Evolutionary conservation across 2,113 vertebrate species (phyloP).

Genomic region (Rhabdomys dilectus): DNA sequence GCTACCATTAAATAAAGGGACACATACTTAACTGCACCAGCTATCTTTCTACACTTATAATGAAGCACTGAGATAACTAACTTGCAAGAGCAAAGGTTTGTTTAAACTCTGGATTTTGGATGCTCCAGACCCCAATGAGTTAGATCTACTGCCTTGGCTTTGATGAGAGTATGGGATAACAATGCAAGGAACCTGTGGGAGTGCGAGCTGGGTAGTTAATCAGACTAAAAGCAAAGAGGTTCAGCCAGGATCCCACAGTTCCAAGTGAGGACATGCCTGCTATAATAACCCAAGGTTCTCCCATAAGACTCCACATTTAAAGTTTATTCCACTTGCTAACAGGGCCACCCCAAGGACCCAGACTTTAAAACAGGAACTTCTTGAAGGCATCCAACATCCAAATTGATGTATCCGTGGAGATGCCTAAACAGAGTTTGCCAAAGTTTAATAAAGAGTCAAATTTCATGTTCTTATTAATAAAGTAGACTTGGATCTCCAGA

Average conservation of each 20-base stretch:
- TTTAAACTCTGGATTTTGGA: neutral
- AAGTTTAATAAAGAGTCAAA: neutral
- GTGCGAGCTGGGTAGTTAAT: neutral
- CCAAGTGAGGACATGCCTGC: neutral
- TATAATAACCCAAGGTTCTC: neutral
- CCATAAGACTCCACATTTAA: neutral
- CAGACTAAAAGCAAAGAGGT: neutral
- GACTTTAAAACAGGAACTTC: neutral
- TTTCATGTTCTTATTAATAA: neutral
- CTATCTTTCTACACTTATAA: neutral
- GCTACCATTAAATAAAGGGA: neutral
- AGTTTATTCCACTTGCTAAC: neutral
- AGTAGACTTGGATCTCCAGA: neutral
- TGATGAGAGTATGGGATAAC: too few species aligned
- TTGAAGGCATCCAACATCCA: neutral
- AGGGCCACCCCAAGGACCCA: neutral
- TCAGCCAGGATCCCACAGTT: neutral
- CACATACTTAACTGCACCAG: neutral
- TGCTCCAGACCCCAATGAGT: neutral
- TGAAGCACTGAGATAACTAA: neutral
- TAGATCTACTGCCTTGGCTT: neutral
- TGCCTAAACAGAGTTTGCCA: neutral
- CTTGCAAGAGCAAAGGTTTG: neutral
- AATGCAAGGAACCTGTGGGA: neutral
- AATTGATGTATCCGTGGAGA: neutral